A percentile compares a stretch with the other conserved stretches of the same genome.
Conservation (phyloP, 2,888 invertebrate genomes). For the Melanargia galathea region DNA sequence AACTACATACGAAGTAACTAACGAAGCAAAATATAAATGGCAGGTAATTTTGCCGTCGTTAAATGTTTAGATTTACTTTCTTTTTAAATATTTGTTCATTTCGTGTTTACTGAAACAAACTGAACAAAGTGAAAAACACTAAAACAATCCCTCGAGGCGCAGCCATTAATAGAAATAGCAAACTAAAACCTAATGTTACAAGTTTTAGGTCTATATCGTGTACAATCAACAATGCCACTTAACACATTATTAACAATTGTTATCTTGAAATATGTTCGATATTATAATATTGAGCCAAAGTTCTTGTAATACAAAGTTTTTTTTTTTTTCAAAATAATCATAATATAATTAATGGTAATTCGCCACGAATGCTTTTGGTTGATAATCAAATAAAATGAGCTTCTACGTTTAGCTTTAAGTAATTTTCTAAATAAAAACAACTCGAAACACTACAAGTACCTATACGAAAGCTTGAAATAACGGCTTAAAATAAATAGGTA, state of each 20-base stretch:
- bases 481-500: too few species aligned
- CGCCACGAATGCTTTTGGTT: too few species aligned
- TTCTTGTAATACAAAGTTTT: too few species aligned
- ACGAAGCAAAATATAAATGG: background rate
- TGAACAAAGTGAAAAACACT: conserved; percentile 1
- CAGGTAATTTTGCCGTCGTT: background rate
- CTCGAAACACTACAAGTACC: too few species aligned
- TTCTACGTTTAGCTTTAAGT: too few species aligned
- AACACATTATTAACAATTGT: background rate
- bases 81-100: background rate
- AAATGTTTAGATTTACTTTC: background rate
- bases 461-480: too few species aligned
- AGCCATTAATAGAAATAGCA: background rate
- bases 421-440: too few species aligned
- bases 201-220: background rate
- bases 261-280: conserved; percentile 5
- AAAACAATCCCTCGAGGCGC: conserved; percentile 3
- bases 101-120: background rate
- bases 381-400: too few species aligned
- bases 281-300: conserved; percentile 23
- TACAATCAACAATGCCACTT: background rate
- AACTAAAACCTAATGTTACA: background rate
- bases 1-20: background rate
- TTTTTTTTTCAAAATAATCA: too few species aligned
- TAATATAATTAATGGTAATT: too few species aligned